These are phyloP conservation scores for Syngnathus floridae DNA, from an alignment of 2,113 vertebrate species.

Conservation along the genomic window DNA sequence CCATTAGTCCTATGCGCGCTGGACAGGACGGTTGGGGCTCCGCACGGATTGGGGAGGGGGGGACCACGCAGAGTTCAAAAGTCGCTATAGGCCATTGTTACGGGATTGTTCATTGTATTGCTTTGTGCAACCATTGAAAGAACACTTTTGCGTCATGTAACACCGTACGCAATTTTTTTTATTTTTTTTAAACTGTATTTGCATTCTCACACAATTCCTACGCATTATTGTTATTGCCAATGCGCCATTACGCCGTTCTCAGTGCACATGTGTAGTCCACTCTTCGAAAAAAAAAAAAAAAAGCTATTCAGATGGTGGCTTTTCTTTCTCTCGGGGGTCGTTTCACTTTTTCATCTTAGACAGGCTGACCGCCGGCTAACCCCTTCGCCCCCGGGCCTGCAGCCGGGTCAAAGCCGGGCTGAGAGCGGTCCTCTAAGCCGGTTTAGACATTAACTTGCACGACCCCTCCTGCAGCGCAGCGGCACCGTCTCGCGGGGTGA, in stretches of 20 bases:
- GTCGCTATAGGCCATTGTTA: slow-evolving; percentile 52
- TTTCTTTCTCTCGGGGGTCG: slow-evolving; percentile 63
- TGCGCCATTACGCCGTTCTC: no score
- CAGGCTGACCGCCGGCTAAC: slow-evolving; percentile 69
- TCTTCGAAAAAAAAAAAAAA: slow-evolving; percentile 6
- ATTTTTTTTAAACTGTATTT: neutral
- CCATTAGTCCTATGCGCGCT: slow-evolving; percentile 57
- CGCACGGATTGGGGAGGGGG: slow-evolving; percentile 16
- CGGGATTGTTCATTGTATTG: neutral
- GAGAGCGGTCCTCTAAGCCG: slow-evolving; percentile 57
- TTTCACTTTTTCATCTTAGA: slow-evolving; percentile 75
- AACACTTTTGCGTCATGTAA: neutral
- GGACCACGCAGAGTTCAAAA: slow-evolving; percentile 62
- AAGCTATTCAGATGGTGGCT: slow-evolving; percentile 54
- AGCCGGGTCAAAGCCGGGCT: slow-evolving; percentile 69
- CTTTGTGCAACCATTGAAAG: neutral
- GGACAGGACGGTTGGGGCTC: slow-evolving; percentile 37
- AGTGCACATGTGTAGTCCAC: neutral
- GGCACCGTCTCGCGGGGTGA: slow-evolving; percentile 16
- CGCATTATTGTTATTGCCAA: no score
- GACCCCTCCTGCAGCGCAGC: slow-evolving; percentile 42
- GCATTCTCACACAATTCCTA: neutral
- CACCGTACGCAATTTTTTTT: neutral
- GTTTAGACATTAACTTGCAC: slow-evolving; percentile 66
- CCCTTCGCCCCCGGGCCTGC: slow-evolving; percentile 60